These are phyloP conservation scores for Molorchus minor DNA, from an alignment of 2,888 invertebrate species.

Conservation along the genomic window DNA sequence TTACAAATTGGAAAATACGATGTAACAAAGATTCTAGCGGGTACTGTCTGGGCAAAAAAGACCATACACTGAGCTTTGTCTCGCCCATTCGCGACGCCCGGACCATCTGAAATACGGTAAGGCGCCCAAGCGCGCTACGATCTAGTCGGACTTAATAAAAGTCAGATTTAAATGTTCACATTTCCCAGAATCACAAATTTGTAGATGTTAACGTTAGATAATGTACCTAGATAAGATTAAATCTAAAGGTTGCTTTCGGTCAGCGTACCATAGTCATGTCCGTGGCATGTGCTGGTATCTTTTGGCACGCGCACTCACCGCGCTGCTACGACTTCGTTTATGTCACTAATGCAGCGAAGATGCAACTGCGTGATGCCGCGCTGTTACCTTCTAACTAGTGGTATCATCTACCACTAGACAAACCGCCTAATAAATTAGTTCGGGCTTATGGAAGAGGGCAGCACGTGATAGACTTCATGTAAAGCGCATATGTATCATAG, in stretches of 20 bases:
- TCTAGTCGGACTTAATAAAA: background rate
- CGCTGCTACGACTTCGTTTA: background rate
- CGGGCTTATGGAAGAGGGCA: background rate
- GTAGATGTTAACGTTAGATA: slow-evolving; percentile 12
- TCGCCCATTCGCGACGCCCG: too few relatives aligned
- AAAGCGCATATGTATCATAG: too few relatives aligned
- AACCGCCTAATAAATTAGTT: slow-evolving; percentile 7
- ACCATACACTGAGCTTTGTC: too few relatives aligned
- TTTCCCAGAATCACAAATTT: slow-evolving; percentile 10
- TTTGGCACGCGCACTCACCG: slow-evolving; percentile 10
- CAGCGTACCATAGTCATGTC: slow-evolving; percentile 3
- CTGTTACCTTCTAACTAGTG: background rate
- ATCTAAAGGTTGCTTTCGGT: slow-evolving; percentile 18
- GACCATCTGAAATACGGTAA: background rate
- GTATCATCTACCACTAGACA: background rate
- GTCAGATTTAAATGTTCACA: slow-evolving; percentile 6
- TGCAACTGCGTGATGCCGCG: background rate
- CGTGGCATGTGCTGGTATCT: slow-evolving; percentile 7
- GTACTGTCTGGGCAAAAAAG: too few relatives aligned
- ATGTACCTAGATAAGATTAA: slow-evolving; percentile 15
- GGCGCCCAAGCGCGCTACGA: slow-evolving; percentile 11
- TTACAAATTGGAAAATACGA: too few relatives aligned
- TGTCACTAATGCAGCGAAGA: background rate
- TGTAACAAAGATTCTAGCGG: too few relatives aligned
- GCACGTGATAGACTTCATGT: background rate